phyloP scores from a whole-genome alignment of 2,797 vertebrate genomes.

The Tinamus major region DNA sequence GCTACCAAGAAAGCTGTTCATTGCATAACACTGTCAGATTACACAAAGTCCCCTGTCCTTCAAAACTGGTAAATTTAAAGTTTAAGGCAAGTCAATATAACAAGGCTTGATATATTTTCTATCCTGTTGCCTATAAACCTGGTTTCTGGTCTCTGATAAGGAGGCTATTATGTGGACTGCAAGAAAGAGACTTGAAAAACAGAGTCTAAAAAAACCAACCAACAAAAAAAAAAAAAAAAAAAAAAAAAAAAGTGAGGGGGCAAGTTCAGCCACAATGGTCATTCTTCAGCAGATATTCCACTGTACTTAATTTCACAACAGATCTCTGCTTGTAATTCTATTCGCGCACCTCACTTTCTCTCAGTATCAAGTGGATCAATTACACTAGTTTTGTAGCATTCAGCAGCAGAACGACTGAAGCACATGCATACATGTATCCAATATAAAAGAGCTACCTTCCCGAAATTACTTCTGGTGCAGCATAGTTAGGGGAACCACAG shows the following conservation, averaged over 20 bases:
- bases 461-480: conserved; percentile 98
- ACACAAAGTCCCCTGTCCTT: background rate
- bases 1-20: background rate
- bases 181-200: background rate
- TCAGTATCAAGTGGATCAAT: background rate
- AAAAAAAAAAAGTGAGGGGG: no score
- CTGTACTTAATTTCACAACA: background rate
- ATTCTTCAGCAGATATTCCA: background rate
- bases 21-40: background rate
- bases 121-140: background rate
- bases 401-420: conserved; percentile 29
- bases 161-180: background rate
- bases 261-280: background rate
- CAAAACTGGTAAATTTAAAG: background rate
- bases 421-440: conserved; percentile 49
- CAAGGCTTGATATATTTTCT: rapidly evolving
- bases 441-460: conserved; percentile 88
- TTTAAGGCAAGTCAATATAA: background rate
- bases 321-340: background rate
- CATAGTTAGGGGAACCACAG: conserved; percentile 98
- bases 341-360: background rate
- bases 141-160: background rate
- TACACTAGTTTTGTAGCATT: background rate
- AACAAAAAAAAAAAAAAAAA: background rate
- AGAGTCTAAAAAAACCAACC: background rate